phyloP scores from a whole-genome alignment of 2,113 vertebrate species.

The Psittacula cyanocephala region DNA sequence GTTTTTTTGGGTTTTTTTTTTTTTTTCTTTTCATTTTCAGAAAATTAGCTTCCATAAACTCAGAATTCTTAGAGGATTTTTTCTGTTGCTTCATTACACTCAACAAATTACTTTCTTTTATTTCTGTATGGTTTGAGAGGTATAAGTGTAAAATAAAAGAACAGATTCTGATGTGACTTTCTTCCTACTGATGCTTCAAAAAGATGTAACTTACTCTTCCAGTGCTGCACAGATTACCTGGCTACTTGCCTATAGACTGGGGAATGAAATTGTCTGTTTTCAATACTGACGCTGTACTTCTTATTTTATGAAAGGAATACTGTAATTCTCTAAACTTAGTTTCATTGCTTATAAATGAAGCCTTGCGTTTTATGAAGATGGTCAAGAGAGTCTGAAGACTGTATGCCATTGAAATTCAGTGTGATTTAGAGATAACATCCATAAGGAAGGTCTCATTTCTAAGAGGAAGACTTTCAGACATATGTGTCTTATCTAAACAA shows the following conservation, averaged over 20 bases:
- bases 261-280: not conserved
- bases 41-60: not conserved
- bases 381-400: not conserved
- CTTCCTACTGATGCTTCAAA: not conserved
- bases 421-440: not conserved
- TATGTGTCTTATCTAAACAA: not conserved
- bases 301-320: not conserved
- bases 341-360: not conserved
- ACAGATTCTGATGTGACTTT: not conserved
- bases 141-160: not conserved
- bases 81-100: not conserved
- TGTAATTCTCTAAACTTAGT: not conserved
- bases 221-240: not conserved
- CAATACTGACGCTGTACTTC: not conserved
- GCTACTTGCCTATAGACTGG: not conserved
- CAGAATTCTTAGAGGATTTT: not conserved
- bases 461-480: not conserved
- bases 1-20: too few relatives aligned
- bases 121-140: not conserved
- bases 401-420: not conserved
- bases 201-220: not conserved
- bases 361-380: not conserved
- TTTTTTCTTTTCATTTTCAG: not conserved
- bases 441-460: not conserved
- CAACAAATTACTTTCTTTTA: not conserved